These are phyloP conservation scores for Palaemon carinicauda DNA, from an alignment of 1,140 invertebrate species.

Conservation along the genomic window DNA sequence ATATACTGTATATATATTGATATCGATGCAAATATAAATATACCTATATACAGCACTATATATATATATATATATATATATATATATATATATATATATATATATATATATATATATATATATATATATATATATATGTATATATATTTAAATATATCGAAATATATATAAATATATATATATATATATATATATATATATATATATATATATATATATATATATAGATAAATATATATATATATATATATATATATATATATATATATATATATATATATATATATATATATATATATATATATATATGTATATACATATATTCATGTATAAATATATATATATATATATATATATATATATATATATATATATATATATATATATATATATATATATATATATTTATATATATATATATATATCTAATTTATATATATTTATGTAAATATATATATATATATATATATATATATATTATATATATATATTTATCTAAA, in stretches of 20 bases:
- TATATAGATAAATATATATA: not conserved
- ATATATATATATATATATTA: not conserved
- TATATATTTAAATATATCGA: conserved; percentile 3
- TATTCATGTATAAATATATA: too few species aligned
- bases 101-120: not conserved
- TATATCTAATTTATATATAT: not conserved
- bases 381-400: not conserved
- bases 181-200: not conserved
- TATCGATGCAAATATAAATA: not conserved
- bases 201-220: not conserved
- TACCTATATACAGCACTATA: not conserved
- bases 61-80: not conserved
- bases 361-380: not conserved
- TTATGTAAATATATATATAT: not conserved
- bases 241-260: not conserved
- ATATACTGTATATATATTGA: conserved; percentile 1
- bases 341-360: too few species aligned
- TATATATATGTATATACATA: too few species aligned
- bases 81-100: not conserved
- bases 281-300: too few species aligned
- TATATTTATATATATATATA: too few species aligned
- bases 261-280: not conserved
- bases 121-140: not conserved
- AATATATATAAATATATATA: not conserved
- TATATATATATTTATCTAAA: not conserved